Evolutionary conservation across 2,888 invertebrate species (phyloP).

Genomic region (Cryptus armator): DNA sequence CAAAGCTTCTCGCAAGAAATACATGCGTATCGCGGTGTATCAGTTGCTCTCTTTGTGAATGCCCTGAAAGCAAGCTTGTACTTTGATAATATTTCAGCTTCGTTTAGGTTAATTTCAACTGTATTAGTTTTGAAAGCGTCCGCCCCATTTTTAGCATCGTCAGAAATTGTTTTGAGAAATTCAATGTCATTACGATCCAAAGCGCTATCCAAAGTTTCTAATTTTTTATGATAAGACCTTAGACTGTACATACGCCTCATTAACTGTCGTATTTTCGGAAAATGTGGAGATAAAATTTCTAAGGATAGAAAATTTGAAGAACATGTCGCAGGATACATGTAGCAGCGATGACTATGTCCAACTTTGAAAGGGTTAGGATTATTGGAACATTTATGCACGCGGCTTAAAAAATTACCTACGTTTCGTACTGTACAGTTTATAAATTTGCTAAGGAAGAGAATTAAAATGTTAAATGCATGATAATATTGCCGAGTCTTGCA

Average conservation of each 20-base stretch:
- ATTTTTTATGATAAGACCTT: neutral
- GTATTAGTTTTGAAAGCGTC: conserved; percentile 3
- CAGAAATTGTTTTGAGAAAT: conserved; percentile 4
- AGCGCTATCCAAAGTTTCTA: neutral
- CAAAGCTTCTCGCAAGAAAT: conserved; percentile 69
- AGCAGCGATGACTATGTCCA: conserved; percentile 56
- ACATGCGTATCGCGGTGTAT: conserved; percentile 55
- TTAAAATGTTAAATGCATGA: conserved; percentile 17
- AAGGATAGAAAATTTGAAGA: conserved; percentile 46
- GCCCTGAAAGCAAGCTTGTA: conserved; percentile 49
- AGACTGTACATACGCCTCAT: conserved; percentile 45
- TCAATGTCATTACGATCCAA: conserved; percentile 8
- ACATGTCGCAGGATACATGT: conserved; percentile 27
- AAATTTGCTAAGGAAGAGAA: neutral
- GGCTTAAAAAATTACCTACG: conserved; percentile 5
- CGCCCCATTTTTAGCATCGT: conserved; percentile 42
- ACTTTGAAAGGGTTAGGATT: conserved; percentile 20
- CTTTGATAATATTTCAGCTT: conserved; percentile 50
- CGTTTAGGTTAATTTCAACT: conserved; percentile 48
- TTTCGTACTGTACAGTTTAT: neutral
- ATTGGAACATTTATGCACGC: conserved; percentile 24
- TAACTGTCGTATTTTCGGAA: conserved; percentile 39
- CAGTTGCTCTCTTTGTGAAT: conserved; percentile 52
- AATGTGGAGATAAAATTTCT: conserved; percentile 56
- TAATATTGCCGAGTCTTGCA: conserved; percentile 16